These are phyloP conservation scores for Cyclargus thomasi DNA, from an alignment of 1,140 invertebrate genomes.

Conservation along the genomic window DNA sequence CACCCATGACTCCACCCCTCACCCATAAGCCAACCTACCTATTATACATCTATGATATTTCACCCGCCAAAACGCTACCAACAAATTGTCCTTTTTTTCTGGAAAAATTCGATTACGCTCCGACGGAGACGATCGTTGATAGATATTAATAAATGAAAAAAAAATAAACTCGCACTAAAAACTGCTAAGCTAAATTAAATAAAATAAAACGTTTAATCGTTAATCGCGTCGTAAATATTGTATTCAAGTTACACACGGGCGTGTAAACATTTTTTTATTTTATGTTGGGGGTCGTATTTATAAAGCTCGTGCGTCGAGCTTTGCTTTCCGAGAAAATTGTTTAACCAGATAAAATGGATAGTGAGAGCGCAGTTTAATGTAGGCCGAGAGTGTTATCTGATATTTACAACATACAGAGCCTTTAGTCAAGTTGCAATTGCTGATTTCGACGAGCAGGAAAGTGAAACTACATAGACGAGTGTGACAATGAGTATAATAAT, in stretches of 20 bases:
- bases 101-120: constrained; percentile 34
- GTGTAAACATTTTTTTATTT: background rate
- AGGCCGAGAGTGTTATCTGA: background rate
- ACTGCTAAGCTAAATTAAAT: background rate
- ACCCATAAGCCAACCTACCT: constrained; percentile 50
- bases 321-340: background rate
- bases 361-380: background rate
- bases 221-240: background rate
- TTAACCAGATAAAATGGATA: background rate
- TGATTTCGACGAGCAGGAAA: background rate
- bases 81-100: constrained; percentile 57
- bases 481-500: no score
- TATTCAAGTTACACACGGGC: background rate
- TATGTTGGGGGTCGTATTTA: background rate
- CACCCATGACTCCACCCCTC: constrained; percentile 41
- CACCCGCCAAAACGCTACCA: constrained; percentile 45
- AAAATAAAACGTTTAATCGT: background rate
- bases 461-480: no score
- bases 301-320: background rate
- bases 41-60: constrained; percentile 63
- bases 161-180: no score
- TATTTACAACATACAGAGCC: background rate
- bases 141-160: background rate
- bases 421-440: background rate
- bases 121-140: background rate